A percentile compares a stretch with the other conserved stretches of the same genome.
These are phyloP conservation scores for Rhabdophis nuchalis DNA, from an alignment of 2,797 vertebrate species.

Conservation along the genomic window DNA sequence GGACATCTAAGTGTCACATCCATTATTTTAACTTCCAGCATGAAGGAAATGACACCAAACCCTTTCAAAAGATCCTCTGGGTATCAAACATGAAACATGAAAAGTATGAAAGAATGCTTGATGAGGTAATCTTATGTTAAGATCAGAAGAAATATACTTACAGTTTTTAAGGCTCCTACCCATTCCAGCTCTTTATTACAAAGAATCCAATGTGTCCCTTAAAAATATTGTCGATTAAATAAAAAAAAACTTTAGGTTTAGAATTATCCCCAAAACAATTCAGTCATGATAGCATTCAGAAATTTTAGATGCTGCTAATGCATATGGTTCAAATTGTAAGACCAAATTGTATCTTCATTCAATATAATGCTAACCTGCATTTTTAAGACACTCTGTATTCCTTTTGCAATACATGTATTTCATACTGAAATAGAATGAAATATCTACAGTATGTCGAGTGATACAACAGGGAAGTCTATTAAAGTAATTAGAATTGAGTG, in stretches of 20 bases:
- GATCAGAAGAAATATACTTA: background rate
- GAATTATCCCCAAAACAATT: background rate
- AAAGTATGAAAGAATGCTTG: background rate
- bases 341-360: background rate
- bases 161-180: background rate
- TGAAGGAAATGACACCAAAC: background rate
- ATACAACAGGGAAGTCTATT: background rate
- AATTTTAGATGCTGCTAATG: background rate
- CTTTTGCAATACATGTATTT: background rate
- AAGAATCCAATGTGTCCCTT: background rate
- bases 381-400: background rate
- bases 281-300: background rate
- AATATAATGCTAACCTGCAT: background rate
- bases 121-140: background rate
- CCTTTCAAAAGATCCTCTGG: background rate
- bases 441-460: background rate
- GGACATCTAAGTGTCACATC: background rate
- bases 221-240: background rate
- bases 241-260: background rate
- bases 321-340: background rate
- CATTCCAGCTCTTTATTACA: background rate
- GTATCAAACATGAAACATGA: background rate
- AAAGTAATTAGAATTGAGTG: background rate
- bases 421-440: background rate
- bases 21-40: background rate